A percentile compares a stretch with the other conserved stretches of the same genome.
Evolutionary conservation across 1,140 invertebrate genomes (phyloP).

Genomic region (Papilio machaon): DNA sequence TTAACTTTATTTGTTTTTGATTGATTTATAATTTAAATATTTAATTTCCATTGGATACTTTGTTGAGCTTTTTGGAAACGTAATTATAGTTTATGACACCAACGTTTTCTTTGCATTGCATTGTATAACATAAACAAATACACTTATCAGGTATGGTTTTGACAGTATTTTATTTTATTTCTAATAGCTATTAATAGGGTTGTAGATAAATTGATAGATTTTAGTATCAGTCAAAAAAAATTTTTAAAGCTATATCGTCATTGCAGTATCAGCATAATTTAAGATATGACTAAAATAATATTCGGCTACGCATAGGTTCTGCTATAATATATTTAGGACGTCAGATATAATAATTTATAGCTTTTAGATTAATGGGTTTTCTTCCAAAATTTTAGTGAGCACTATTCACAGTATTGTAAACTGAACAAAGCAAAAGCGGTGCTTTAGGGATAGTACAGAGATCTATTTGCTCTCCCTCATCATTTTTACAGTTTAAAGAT

Average conservation of each 20-base stretch:
- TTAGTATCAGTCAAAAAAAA: too few species aligned
- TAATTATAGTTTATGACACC: background rate
- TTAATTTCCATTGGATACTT: conserved; percentile 21
- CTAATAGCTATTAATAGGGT: background rate
- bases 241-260: too few species aligned
- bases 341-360: background rate
- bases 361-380: background rate
- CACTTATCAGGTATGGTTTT: background rate
- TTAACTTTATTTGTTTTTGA: conserved; percentile 20
- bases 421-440: too few species aligned
- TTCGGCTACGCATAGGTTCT: too few species aligned
- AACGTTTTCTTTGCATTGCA: background rate
- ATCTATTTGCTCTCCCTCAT: background rate
- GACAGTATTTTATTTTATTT: background rate
- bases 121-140: background rate
- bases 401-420: background rate
- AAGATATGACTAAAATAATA: too few species aligned
- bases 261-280: too few species aligned
- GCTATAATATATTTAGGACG: background rate
- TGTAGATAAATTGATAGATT: too few species aligned
- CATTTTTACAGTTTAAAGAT: background rate
- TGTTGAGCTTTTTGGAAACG: background rate
- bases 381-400: background rate
- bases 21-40: conserved; percentile 22
- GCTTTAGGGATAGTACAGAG: too few species aligned